Evolutionary conservation across 2,113 vertebrate genomes (phyloP).

Genomic region (Takifugu flavidus): DNA sequence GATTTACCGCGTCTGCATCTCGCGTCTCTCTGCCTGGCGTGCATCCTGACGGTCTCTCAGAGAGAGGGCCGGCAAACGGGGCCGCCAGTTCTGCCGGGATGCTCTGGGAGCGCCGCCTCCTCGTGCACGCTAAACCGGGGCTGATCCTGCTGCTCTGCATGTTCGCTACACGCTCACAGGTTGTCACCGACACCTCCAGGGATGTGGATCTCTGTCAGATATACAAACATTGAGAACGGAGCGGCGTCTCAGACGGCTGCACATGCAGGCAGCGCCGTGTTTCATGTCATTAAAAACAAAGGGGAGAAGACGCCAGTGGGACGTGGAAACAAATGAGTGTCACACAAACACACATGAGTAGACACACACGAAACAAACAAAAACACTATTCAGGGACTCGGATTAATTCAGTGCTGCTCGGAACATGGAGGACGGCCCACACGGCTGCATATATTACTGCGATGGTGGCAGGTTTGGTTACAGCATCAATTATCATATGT

Average conservation of each 20-base stretch:
- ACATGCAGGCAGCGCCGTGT: conserved; percentile 42
- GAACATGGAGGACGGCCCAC: conserved; percentile 29
- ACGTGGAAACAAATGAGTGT: conserved; percentile 30
- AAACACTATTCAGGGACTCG: conserved; percentile 28
- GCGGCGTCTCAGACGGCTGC: conserved; percentile 36
- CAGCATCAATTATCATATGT: conserved; percentile 65
- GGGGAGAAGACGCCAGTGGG: conserved; percentile 27
- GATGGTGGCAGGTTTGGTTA: conserved; percentile 54
- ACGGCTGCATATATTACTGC: conserved; percentile 44
- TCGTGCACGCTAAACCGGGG: conserved; percentile 39
- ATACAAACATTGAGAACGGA: conserved; percentile 40
- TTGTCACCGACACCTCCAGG: conserved; percentile 60
- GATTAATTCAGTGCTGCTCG: conserved; percentile 25
- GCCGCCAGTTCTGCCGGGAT: conserved; percentile 63
- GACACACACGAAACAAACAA: conserved; percentile 18
- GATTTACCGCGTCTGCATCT: conserved; percentile 63
- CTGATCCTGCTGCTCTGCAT: conserved; percentile 50
- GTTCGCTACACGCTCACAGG: conserved; percentile 38
- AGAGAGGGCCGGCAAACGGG: conserved; percentile 51
- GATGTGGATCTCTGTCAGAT: conserved; percentile 66
- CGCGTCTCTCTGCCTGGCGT: conserved; percentile 45
- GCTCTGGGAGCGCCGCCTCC: conserved; percentile 51
- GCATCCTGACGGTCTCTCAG: conserved; percentile 59
- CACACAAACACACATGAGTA: conserved; percentile 12
- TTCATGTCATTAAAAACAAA: conserved; percentile 52